Evolutionary conservation across 1,140 invertebrate species (phyloP).

Genomic region (Pseudomyrmex dendroicus): DNA sequence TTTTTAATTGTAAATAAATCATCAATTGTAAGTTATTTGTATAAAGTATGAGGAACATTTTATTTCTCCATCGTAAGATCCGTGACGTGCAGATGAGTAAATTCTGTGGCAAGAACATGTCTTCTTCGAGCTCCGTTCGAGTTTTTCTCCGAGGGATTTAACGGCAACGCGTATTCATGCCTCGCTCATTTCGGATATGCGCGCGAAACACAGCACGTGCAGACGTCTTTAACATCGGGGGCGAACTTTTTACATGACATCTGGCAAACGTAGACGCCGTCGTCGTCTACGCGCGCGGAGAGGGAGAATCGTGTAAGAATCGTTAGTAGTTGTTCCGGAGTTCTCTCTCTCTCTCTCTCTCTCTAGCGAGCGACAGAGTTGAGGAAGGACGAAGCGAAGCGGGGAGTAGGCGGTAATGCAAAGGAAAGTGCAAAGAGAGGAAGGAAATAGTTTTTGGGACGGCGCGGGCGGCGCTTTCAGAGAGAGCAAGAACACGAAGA

Average conservation of each 20-base stretch:
- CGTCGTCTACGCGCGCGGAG: background rate
- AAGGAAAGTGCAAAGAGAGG: slow-evolving; percentile 29
- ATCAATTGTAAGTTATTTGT: background rate
- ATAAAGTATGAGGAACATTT: background rate
- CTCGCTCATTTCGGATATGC: slow-evolving; percentile 31
- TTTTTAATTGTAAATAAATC: background rate
- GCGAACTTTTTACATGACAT: slow-evolving; percentile 74
- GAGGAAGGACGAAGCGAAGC: slow-evolving; percentile 25
- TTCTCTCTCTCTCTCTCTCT: background rate
- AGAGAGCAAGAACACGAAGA: slow-evolving; percentile 71
- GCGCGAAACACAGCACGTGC: slow-evolving; percentile 15
- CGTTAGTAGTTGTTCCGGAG: slow-evolving; percentile 42
- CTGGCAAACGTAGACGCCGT: slow-evolving; percentile 64
- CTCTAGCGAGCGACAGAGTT: slow-evolving; percentile 48
- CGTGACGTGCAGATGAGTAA: background rate
- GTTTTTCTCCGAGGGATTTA: background rate
- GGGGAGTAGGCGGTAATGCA: background rate
- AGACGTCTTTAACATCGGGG: slow-evolving; percentile 4
- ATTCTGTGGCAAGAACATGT: background rate
- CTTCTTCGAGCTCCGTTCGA: background rate
- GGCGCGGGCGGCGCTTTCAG: slow-evolving; percentile 36
- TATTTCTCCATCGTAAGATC: background rate
- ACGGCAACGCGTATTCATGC: background rate
- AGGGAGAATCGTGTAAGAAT: slow-evolving; percentile 22
- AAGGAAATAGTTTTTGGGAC: slow-evolving; percentile 66